Base-by-base conservation (phyloP, 1,140 invertebrate genomes). In the Drosophila saltans region DNA sequence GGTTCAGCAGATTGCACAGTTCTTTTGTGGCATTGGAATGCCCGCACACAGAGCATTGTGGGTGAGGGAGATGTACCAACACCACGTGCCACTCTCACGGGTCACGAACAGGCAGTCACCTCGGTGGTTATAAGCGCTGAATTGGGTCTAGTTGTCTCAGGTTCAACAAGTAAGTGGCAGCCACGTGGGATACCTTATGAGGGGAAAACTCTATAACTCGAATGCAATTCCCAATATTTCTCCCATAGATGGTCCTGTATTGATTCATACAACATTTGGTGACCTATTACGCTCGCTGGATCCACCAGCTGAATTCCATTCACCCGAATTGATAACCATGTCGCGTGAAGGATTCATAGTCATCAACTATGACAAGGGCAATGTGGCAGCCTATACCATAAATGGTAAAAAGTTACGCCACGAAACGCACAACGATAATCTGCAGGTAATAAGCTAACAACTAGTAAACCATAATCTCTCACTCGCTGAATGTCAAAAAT, bases 1-100 rank as follows among this genome's bases (percentile, higher is more conserved):
- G 99, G 98, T 33, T 98, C 97, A 41, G 97, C 98, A 8, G 99
- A 99, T 93, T 99, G 98, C 92, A 99, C 98, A 0, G 97, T 99
- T 6, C 94, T 99, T 55, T 93, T 99, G 3, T 99, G 99, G 99
- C 98, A 99, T 85, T 99, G 99, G 98, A 99, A 97, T 91, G 98
- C 98, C 0, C 94, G 98, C 57, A 97, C 97, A 48, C 98, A 98
- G 92, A 97, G 97, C 57, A 98, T 99, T 81, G 97, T 99, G 41
- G 98, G 98, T 3, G 98, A 99, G 92, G 97, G 97, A 10, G 97
- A 99, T 90, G 94, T 96, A 56, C 98, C 98, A 1, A 98, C 98
- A 33, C 99, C 99, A 1, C 94, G 98, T 71, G 98, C 98, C 2
- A 99, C 98, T 2, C 93, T 99, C 0, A 99, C 98, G 0, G 99